Percentiles rank a stretch among this genome's conserved stretches.
These are phyloP conservation scores for Amblyteles armatorius DNA, from an alignment of 2,888 invertebrate species.

Conservation along the genomic window DNA sequence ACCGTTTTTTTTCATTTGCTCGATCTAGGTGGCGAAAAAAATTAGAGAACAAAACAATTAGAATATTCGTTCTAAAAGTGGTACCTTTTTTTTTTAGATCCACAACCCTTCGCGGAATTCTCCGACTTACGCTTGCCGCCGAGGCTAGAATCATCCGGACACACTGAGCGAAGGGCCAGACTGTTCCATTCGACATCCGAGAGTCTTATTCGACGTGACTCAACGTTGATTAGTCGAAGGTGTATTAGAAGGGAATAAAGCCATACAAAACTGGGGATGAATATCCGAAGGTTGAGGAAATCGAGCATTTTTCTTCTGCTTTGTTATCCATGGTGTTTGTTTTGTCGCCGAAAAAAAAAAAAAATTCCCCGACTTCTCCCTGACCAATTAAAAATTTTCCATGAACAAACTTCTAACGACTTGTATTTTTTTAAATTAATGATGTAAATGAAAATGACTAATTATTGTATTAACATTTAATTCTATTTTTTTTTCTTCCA, in stretches of 20 bases:
- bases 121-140: conserved; percentile 27
- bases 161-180: background rate
- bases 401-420: no score
- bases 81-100: background rate
- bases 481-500: no score
- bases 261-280: background rate
- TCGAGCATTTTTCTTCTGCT: background rate
- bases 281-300: background rate
- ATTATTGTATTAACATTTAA: no score
- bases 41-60: background rate
- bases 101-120: conserved; percentile 33
- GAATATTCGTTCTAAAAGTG: background rate
- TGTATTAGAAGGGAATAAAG: background rate
- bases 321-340: no score
- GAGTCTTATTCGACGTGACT: background rate
- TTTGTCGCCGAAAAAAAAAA: no score
- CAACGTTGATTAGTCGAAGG: conserved; percentile 18
- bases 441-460: no score
- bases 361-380: no score
- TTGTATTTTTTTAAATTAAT: no score
- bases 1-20: background rate
- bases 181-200: background rate
- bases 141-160: conserved; percentile 35
- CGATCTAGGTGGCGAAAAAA: background rate
- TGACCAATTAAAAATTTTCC: no score